Conservation (phyloP, 2,888 invertebrate genomes). For the Athalia circularis region DNA sequence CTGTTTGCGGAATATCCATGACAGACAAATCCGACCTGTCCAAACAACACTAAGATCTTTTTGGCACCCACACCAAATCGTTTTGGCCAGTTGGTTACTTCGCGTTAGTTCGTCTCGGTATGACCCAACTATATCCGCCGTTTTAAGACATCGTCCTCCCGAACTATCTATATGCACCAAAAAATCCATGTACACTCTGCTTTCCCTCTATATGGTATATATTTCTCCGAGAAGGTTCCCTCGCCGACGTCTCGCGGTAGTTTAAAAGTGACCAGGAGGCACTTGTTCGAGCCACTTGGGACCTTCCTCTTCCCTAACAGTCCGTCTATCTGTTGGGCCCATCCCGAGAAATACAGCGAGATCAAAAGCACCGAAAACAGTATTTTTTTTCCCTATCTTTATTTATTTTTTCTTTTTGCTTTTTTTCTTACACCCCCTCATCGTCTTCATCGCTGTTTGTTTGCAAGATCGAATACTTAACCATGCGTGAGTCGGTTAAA, state of each 20-base stretch:
- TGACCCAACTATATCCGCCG: slow-evolving; percentile 9
- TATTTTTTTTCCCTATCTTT: neutral
- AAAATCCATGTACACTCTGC: too few relatives aligned
- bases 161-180: too few relatives aligned
- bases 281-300: slow-evolving; percentile 45
- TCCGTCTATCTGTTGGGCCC: slow-evolving; percentile 38
- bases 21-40: slow-evolving; percentile 45
- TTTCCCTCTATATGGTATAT: too few relatives aligned
- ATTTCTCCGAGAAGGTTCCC: too few relatives aligned
- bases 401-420: slow-evolving; percentile 4
- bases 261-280: slow-evolving; percentile 38
- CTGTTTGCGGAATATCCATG: slow-evolving; percentile 44
- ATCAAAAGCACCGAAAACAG: slow-evolving; percentile 42
- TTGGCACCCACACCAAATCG: slow-evolving; percentile 41
- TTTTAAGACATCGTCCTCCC: too few relatives aligned
- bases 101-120: slow-evolving; percentile 25
- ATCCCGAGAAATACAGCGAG: slow-evolving; percentile 36
- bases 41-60: slow-evolving; percentile 30
- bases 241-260: neutral
- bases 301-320: slow-evolving; percentile 14
- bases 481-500: slow-evolving; percentile 12
- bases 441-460: slow-evolving; percentile 10
- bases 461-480: slow-evolving; percentile 40
- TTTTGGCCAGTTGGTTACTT: too few relatives aligned
- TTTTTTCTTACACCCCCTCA: neutral